Base-by-base conservation (phyloP, 2,113 vertebrate genomes). In the Chaenogobius annularis region DNA sequence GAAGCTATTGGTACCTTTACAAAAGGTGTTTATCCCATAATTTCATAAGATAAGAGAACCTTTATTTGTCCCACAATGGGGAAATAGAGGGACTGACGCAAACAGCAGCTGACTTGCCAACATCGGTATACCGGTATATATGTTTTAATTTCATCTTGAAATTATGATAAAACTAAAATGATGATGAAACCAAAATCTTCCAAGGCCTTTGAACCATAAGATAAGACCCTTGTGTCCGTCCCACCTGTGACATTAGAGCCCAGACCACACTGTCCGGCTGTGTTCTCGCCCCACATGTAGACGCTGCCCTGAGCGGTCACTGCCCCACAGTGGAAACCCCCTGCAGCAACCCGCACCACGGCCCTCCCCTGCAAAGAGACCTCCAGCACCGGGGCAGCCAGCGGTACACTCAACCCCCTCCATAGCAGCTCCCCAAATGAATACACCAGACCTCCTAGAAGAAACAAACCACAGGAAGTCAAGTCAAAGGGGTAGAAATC, bases 231-330 rank as follows among this genome's bases (percentile, higher is more conserved):
- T 56, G 20, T 5, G 13, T 54, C 50, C 50, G 23, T 22, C 64
- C 31, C 69, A 90, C 90, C 88, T 68, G 88, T 81, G 67, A 77
- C 56, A 46, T 70, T 83, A 66, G 77, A 47, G 35, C 69, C 37
- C 1, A 93, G 80, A 0, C 96, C 98, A 71, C 98, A 99, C 83
- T 99, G 98, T 66, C 97, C 97, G 1, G 95, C 92, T 9, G 94
- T 93, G 78, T 98, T 99, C 83, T 95, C 93, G 3, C 98, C 98
- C 98, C 98, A 99, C 96, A 97, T 98, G 90, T 94, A 95, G 15
- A 95, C 89, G 0, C 72, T 77, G 0, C 98, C 98, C 20, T 93
- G 91, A 46, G 96, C 94, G 1, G 93, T 96, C 78, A 99, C 87
- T 0, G 94, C 97, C 63, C 95, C 97, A 0, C 89, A 96, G 77